phyloP scores from a whole-genome alignment of 2,797 vertebrate species.

The Lepidocolaptes lacrymiger region DNA sequence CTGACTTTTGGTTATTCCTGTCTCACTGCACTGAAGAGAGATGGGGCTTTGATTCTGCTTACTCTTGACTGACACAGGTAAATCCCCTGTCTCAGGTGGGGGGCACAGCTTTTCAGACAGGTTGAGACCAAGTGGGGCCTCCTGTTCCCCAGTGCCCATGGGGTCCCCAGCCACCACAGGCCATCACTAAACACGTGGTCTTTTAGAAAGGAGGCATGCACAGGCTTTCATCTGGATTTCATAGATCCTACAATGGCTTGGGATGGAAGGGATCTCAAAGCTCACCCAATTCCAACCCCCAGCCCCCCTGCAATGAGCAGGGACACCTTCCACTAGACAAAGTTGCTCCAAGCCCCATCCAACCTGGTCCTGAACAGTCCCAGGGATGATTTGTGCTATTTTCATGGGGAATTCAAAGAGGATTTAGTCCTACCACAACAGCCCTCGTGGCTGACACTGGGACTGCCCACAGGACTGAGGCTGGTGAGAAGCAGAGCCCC shows the following conservation, averaged over 20 bases:
- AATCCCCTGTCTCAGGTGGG: neutral
- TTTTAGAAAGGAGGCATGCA: neutral
- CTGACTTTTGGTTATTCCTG: neutral
- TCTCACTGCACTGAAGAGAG: neutral
- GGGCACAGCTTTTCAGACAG: accelerated
- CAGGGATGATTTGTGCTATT: neutral
- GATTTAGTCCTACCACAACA: neutral
- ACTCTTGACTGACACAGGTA: neutral
- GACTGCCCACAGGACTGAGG: neutral
- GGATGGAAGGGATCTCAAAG: neutral
- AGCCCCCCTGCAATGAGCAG: neutral
- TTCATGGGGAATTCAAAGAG: neutral
- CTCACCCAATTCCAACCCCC: neutral
- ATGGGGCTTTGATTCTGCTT: neutral
- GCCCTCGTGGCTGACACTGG: neutral
- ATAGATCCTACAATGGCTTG: neutral
- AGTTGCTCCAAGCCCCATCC: neutral
- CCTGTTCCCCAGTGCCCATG: neutral
- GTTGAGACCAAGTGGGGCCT: neutral
- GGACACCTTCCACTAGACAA: neutral
- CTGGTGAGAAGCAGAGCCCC: neutral
- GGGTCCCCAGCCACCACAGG: accelerated
- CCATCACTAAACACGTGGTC: accelerated
- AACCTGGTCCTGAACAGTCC: neutral
- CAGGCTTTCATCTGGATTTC: neutral